phyloP scores from a whole-genome alignment of 2,113 vertebrate species.

The Panurus biarmicus region DNA sequence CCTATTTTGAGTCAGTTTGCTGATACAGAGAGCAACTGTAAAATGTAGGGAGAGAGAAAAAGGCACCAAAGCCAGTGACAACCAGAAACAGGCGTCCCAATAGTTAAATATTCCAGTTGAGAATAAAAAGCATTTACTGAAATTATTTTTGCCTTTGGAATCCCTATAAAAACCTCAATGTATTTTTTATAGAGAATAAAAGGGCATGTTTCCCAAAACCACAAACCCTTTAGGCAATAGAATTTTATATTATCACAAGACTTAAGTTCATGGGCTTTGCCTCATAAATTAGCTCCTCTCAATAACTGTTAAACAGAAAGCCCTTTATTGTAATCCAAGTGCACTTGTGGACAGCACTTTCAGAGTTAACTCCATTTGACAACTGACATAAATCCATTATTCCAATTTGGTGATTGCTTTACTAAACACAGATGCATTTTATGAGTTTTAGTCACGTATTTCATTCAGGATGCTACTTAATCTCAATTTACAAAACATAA shows the following conservation, averaged over 20 bases:
- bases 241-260: not conserved
- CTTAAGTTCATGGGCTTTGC: conserved; percentile 45
- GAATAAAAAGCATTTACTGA: not conserved
- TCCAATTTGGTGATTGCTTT: conserved; percentile 60
- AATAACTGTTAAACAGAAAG: conserved; percentile 39
- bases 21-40: conserved; percentile 2
- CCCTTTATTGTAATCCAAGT: conserved; percentile 47
- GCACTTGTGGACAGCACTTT: conserved; percentile 61
- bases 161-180: not conserved
- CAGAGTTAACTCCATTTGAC: conserved; percentile 71
- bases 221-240: not conserved
- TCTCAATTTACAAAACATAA: conserved; percentile 62
- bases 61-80: not conserved
- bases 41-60: not conserved
- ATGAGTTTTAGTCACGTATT: conserved; percentile 64
- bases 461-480: conserved; percentile 61
- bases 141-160: conserved; percentile 37
- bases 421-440: conserved; percentile 57
- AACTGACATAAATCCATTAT: conserved; percentile 71
- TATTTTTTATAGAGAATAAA: conserved; percentile 5
- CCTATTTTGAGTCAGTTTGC: conserved; percentile 20
- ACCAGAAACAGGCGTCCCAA: not conserved
- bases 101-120: not conserved
- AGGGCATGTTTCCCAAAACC: not conserved
- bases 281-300: conserved; percentile 50